Conservation (phyloP, 2,888 invertebrate genomes). For the Hydropsyche betteni region DNA sequence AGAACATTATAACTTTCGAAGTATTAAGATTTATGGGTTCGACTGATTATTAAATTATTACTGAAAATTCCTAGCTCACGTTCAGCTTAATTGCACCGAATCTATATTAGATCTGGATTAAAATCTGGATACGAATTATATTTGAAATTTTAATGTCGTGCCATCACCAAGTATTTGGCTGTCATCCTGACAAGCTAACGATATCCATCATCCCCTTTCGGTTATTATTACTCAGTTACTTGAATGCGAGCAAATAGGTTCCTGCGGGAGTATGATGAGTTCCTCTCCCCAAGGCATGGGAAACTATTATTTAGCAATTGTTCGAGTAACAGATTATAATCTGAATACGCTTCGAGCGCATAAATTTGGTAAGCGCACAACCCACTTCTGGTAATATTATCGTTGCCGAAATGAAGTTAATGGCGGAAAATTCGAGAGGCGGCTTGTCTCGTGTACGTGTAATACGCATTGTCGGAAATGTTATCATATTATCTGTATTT, state of each 20-base stretch:
- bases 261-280: slow-evolving; percentile 39
- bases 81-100: not conserved
- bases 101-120: not conserved
- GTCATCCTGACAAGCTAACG: slow-evolving; percentile 43
- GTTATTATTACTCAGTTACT: slow-evolving; percentile 40
- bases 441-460: not conserved
- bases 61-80: no score
- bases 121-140: not conserved
- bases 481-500: no score
- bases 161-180: slow-evolving; percentile 35
- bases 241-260: slow-evolving; percentile 40
- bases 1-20: slow-evolving; percentile 27
- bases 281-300: slow-evolving; percentile 30
- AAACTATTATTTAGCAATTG: slow-evolving; percentile 47
- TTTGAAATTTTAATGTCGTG: slow-evolving; percentile 39
- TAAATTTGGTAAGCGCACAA: slow-evolving; percentile 29
- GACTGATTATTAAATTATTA: slow-evolving; percentile 22
- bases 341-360: slow-evolving; percentile 43
- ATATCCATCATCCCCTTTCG: slow-evolving; percentile 44
- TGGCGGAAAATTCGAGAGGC: slow-evolving; percentile 43
- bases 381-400: slow-evolving; percentile 40
- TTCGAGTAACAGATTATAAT: slow-evolving; percentile 46
- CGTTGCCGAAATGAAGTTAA: slow-evolving; percentile 43
- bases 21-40: slow-evolving; percentile 26
- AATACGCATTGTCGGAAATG: slow-evolving; percentile 13